These are phyloP conservation scores for Zophobas morio DNA, from an alignment of 1,140 invertebrate species.

Conservation along the genomic window DNA sequence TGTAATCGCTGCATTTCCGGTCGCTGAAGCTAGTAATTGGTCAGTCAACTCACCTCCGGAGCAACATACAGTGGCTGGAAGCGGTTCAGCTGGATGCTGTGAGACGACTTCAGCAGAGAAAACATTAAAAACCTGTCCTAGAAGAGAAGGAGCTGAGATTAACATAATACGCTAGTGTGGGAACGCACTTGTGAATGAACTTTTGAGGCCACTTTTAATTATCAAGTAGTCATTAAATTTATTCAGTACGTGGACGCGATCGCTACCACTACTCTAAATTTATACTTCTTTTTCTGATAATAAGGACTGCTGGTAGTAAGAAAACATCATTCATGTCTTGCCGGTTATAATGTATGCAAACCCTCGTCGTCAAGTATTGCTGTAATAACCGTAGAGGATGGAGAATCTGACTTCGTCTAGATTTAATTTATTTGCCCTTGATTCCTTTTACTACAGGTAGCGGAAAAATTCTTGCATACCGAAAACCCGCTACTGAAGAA, in stretches of 20 bases:
- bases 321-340: not conserved
- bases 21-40: slow-evolving; percentile 27
- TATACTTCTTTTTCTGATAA: not conserved
- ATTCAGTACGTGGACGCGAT: slow-evolving; percentile 19
- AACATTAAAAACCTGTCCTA: slow-evolving; percentile 49
- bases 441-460: too few species aligned
- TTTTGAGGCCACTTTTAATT: slow-evolving; percentile 63
- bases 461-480: too few species aligned
- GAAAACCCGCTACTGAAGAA: too few species aligned
- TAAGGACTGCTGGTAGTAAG: not conserved
- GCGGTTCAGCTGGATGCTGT: slow-evolving; percentile 30
- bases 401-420: too few species aligned
- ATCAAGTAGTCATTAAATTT: slow-evolving; percentile 61
- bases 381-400: too few species aligned
- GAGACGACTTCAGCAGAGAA: slow-evolving; percentile 25
- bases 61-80: slow-evolving; percentile 27
- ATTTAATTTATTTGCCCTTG: too few species aligned
- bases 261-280: slow-evolving; percentile 22
- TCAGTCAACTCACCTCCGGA: slow-evolving; percentile 16
- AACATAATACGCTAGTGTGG: slow-evolving; percentile 59
- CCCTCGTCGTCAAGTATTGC: too few species aligned
- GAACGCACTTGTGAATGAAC: slow-evolving; percentile 63
- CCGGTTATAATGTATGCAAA: too few species aligned
- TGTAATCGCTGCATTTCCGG: slow-evolving; percentile 35
- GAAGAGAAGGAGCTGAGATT: slow-evolving; percentile 46